Evolutionary conservation across 2,113 vertebrate genomes (phyloP), one percentile per base, ranked within the genome.

Genomic region (Narcine bancroftii): DNA sequence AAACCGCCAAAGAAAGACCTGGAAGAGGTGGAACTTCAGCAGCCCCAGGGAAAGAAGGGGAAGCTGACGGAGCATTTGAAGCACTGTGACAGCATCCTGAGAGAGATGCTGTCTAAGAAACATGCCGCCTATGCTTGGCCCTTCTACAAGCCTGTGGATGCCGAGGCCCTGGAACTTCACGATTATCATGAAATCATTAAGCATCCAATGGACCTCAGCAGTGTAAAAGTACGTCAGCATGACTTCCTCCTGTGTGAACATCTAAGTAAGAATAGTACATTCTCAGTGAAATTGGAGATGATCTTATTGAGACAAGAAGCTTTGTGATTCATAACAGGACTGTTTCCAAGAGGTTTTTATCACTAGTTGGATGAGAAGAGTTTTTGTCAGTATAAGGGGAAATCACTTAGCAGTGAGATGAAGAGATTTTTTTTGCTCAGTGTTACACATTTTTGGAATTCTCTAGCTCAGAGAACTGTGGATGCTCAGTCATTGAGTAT

Each of bases 141-240:
- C 53, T 99, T 99, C 95, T 99, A 99, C 96, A 96, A 97, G 93
- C 99, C 98, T 0, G 98, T 99, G n/a, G 98, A 99, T 0, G 97
- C 97, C 0, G 96, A 97, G 94, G 98, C 97, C 13, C 96, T 99
- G 94, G 96, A 97, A 92, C 96, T 99, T 60, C 97, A 98, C 0
- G 98, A 99, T 94, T 99, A 99, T 95, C 99, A 99, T 0, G 96
- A 99, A 92, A 98, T 99, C 95, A 98, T 99, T 96, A 99, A 99
- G 95, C 96, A 97, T 95, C 98, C 98, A 39, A 99, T 99, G 99
- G 99, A 99, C 94, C 98, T 99, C 94, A 96, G 98, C 95, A 98
- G 98, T 53, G 97, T 99, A 76, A 98, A 99, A 95, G 99, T 99
- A 95, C 0, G 96, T 83, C 39, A 17, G 33, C 50, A 1, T 26